These are phyloP conservation scores for Conger conger DNA, from an alignment of 2,113 vertebrate species.

Conservation along the genomic window DNA sequence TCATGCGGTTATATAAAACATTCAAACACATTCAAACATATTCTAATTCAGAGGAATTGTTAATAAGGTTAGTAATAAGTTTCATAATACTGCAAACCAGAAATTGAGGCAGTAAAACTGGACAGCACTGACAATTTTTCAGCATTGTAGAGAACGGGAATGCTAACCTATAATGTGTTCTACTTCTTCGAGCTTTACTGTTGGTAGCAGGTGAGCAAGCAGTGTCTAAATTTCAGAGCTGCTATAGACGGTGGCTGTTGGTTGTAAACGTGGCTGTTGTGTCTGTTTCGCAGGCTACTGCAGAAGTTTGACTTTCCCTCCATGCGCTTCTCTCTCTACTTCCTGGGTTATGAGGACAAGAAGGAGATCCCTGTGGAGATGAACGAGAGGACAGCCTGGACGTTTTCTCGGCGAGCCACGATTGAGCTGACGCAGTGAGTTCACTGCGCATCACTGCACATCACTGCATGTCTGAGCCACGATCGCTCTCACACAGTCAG, in stretches of 20 bases:
- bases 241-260: not conserved
- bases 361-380: slow-evolving; percentile 85
- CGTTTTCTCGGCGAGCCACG: slow-evolving; percentile 88
- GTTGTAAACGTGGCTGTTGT: not conserved
- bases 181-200: no score
- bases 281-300: slow-evolving; percentile 71
- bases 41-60: no score
- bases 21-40: no score
- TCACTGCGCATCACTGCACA: not conserved
- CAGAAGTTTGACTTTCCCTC: slow-evolving; percentile 92
- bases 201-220: no score
- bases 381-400: slow-evolving; percentile 81
- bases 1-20: no score
- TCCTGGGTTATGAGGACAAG: slow-evolving; percentile 93
- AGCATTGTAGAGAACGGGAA: no score
- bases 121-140: no score
- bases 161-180: no score
- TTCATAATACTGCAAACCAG: no score
- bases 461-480: not conserved
- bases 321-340: slow-evolving; percentile 94
- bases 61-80: no score
- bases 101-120: no score
- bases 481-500: slow-evolving; percentile 53
- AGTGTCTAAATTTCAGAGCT: not conserved
- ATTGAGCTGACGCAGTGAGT: slow-evolving; percentile 90